Percentiles rank a stretch among this genome's conserved stretches.
These are phyloP conservation scores for Drosophila quasianomalipes DNA, from an alignment of 2,888 invertebrate genomes.

Conservation along the genomic window DNA sequence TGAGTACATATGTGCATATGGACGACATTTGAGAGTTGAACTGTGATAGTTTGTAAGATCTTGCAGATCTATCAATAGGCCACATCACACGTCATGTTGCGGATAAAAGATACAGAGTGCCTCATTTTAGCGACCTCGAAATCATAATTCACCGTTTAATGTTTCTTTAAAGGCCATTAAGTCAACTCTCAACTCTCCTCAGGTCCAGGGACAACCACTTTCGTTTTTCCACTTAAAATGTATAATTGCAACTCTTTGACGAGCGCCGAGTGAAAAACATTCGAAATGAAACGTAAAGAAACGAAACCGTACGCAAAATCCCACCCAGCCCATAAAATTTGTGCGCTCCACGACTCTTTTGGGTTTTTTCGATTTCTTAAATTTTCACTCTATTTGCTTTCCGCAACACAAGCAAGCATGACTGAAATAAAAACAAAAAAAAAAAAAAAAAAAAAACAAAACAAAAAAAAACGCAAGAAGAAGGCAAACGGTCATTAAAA, in stretches of 20 bases:
- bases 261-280: constrained; percentile 43
- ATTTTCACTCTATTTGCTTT: constrained; percentile 73
- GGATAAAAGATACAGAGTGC: constrained; percentile 31
- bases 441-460: background rate
- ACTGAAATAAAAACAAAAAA: background rate
- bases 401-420: constrained; percentile 30
- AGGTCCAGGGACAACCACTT: constrained; percentile 52
- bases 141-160: constrained; percentile 67
- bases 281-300: constrained; percentile 25
- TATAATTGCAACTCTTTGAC: constrained; percentile 79
- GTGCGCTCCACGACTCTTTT: constrained; percentile 21
- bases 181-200: constrained; percentile 57
- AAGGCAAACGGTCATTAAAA: constrained; percentile 64
- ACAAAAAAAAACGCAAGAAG: background rate
- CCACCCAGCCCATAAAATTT: constrained; percentile 30
- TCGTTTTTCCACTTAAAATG: constrained; percentile 75
- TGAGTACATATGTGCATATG: constrained; percentile 17
- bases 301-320: constrained; percentile 14
- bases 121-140: constrained; percentile 67
- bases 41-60: constrained; percentile 26
- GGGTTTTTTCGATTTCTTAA: constrained; percentile 51
- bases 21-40: constrained; percentile 21
- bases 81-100: constrained; percentile 31
- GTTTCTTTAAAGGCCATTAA: constrained; percentile 68
- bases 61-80: constrained; percentile 18